Evolutionary conservation across 2,113 vertebrate species (phyloP).

Genomic region (Micromys minutus): DNA sequence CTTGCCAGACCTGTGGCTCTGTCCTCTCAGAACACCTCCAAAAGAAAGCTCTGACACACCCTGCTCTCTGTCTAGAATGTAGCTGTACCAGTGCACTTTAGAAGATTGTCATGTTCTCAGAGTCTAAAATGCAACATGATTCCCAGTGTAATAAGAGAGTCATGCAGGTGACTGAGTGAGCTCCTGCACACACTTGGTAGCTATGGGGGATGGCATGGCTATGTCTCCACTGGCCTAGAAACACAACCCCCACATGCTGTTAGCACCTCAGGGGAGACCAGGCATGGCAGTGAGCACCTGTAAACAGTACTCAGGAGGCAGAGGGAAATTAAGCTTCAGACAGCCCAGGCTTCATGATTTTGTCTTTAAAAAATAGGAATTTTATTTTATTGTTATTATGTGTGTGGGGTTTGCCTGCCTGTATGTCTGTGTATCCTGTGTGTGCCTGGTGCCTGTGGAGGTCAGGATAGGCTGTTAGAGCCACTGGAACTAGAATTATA

Average conservation of each 20-base stretch:
- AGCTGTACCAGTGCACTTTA: not conserved
- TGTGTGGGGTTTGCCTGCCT: not conserved
- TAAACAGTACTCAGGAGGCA: not conserved
- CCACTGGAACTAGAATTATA: not conserved
- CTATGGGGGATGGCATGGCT: not conserved
- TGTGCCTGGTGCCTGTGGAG: not conserved
- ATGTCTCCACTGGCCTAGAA: not conserved
- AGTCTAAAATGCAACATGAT: too few species aligned
- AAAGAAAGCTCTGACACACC: not conserved
- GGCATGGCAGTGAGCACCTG: not conserved
- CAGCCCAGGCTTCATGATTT: not conserved
- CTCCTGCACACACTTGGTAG: rapidly evolving
- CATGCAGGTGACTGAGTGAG: not conserved
- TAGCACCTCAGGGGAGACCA: not conserved
- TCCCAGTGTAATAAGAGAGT: not conserved
- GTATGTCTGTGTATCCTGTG: not conserved
- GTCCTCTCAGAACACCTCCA: rapidly evolving
- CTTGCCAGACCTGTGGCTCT: not conserved
- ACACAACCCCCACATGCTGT: not conserved
- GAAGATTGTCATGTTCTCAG: too few species aligned
- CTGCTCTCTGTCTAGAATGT: rapidly evolving
- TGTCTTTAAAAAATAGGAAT: not conserved
- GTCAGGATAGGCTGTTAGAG: not conserved
- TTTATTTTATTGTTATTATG: not conserved
- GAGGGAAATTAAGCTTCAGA: not conserved